A percentile compares a stretch with the other conserved stretches of the same genome.
These are phyloP conservation scores for Electrona antarctica DNA, from an alignment of 2,113 vertebrate species.

Conservation along the genomic window DNA sequence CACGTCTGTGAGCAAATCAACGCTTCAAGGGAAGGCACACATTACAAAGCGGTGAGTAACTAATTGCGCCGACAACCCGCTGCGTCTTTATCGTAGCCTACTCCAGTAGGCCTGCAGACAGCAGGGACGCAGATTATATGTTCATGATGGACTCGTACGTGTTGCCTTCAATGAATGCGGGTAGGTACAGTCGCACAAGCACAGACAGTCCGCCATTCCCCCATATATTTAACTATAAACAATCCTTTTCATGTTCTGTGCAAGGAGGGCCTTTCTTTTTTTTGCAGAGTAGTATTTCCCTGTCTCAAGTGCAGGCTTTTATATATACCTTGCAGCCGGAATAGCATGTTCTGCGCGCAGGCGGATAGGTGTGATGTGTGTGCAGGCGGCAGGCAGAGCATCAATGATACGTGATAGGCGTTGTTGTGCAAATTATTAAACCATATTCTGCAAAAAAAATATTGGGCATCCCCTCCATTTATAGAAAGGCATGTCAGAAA, in stretches of 20 bases:
- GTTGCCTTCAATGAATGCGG: constrained; percentile 54
- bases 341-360: constrained; percentile 19
- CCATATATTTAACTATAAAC: constrained; percentile 50
- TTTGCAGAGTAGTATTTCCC: constrained; percentile 24
- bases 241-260: constrained; percentile 20
- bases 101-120: neutral
- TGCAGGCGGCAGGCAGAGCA: constrained; percentile 61
- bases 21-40: constrained; percentile 51
- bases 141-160: constrained; percentile 14
- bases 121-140: constrained; percentile 29
- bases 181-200: constrained; percentile 71
- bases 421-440: constrained; percentile 27
- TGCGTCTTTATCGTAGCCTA: constrained; percentile 31
- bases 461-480: constrained; percentile 12
- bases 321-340: constrained; percentile 36
- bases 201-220: constrained; percentile 72
- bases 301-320: constrained; percentile 13
- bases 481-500: neutral
- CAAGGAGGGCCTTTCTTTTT: constrained; percentile 6
- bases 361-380: constrained; percentile 48
- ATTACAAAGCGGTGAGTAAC: constrained; percentile 67
- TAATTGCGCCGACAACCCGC: constrained; percentile 54
- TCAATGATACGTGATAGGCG: constrained; percentile 30
- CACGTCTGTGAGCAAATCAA: constrained; percentile 66
- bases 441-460: constrained; percentile 35